Conservation (phyloP, 2,888 invertebrate species). For the Anoplius nigerrimus region DNA sequence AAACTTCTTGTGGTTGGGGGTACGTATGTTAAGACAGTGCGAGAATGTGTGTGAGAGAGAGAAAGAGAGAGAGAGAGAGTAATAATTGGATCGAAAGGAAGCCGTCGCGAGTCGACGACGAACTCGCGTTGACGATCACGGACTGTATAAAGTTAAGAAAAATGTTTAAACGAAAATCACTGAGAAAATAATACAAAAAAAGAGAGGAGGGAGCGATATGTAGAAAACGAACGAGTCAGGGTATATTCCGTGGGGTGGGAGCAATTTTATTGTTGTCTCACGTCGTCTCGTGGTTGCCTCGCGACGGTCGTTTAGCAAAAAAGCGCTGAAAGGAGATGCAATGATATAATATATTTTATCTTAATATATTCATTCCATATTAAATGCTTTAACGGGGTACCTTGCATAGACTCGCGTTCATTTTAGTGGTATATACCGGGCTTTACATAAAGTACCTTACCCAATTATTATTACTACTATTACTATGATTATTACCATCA, state of each 20-base stretch:
- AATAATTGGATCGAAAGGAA: conserved; percentile 10
- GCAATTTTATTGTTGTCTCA: conserved; percentile 39
- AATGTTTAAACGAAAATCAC: conserved; percentile 19
- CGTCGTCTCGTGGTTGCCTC: conserved; percentile 55
- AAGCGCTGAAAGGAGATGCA: conserved; percentile 59
- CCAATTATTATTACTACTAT: conserved; percentile 49
- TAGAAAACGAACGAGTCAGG: conserved; percentile 33
- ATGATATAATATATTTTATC: conserved; percentile 67
- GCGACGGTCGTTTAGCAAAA: conserved; percentile 51
- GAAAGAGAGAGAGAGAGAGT: conserved; percentile 15
- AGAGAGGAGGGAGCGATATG: conserved; percentile 11
- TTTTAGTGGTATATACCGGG: conserved; percentile 65
- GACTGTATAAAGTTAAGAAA: conserved; percentile 38
- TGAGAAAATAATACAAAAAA: conserved; percentile 13
- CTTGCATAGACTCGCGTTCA: conserved; percentile 63
- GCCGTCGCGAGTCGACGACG: conserved; percentile 7
- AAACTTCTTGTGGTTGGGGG: conserved; percentile 17
- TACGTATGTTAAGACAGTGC: conserved; percentile 22
- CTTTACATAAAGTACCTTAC: conserved; percentile 72
- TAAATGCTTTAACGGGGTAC: conserved; percentile 70
- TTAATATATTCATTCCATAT: conserved; percentile 73
- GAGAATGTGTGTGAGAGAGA: no score
- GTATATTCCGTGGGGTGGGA: conserved; percentile 30
- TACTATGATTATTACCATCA: conserved; percentile 31
- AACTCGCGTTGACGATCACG: conserved; percentile 38